Percentiles rank a stretch among this genome's conserved stretches.
These are phyloP conservation scores for Drosophila triauraria DNA, from an alignment of 1,140 invertebrate species.

Conservation along the genomic window DNA sequence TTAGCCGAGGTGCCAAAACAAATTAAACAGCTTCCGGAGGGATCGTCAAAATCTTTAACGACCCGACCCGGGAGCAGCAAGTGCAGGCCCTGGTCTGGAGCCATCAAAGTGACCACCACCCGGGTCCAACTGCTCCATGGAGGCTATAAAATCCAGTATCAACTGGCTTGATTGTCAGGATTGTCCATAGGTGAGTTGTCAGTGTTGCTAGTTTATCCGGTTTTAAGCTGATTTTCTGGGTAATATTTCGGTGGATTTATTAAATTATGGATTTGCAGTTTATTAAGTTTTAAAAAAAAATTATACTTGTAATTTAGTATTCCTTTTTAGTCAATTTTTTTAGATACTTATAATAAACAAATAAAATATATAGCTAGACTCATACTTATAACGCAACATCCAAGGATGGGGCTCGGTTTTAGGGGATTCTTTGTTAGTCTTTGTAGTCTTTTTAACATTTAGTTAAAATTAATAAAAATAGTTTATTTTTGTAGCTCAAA, in stretches of 20 bases:
- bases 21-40: conserved; percentile 66
- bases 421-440: too few species aligned
- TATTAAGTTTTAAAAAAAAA: neutral
- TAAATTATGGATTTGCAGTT: neutral
- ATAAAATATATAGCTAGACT: neutral
- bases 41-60: conserved; percentile 61
- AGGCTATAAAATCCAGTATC: conserved; percentile 55
- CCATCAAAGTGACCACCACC: conserved; percentile 53
- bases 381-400: neutral
- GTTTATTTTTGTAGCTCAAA: too few species aligned
- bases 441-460: too few species aligned
- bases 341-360: too few species aligned
- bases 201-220: neutral
- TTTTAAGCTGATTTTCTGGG: neutral
- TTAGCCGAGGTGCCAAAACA: conserved; percentile 51
- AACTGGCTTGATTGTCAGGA: conserved; percentile 57
- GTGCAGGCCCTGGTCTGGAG: neutral
- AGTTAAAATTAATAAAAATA: too few species aligned
- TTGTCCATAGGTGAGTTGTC: conserved; percentile 24
- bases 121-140: conserved; percentile 12
- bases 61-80: conserved; percentile 13
- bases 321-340: neutral
- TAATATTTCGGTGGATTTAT: neutral
- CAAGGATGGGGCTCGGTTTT: too few species aligned
- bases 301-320: neutral